These are phyloP conservation scores for Calidris pygmaea DNA, from an alignment of 2,113 vertebrate genomes.

Conservation along the genomic window DNA sequence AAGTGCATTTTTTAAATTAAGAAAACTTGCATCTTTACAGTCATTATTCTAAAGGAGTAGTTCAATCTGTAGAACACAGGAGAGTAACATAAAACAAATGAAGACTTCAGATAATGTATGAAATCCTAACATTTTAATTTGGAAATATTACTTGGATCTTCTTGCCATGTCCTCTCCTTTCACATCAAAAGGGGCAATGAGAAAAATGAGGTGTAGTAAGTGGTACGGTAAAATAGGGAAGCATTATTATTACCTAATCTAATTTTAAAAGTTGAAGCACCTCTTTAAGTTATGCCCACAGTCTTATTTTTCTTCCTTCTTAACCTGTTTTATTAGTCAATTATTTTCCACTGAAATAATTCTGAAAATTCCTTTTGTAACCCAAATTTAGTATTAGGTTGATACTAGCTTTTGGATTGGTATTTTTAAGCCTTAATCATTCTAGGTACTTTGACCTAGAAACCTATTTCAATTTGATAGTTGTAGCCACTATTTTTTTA, in stretches of 20 bases:
- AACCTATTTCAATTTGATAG: neutral
- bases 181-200: neutral
- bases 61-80: neutral
- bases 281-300: neutral
- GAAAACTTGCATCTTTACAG: neutral
- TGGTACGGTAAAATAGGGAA: neutral
- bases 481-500: neutral
- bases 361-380: neutral
- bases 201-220: neutral
- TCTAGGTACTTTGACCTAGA: conserved; percentile 19
- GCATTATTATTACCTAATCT: neutral
- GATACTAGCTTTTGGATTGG: neutral
- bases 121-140: neutral
- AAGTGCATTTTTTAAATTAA: neutral
- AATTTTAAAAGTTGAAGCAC: neutral
- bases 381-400: neutral
- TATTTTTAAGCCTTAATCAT: neutral
- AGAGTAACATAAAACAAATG: neutral
- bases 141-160: neutral
- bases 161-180: neutral
- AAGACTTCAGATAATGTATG: neutral
- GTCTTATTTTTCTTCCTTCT: neutral
- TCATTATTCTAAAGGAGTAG: neutral
- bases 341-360: neutral
- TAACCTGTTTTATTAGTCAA: neutral